Base-by-base conservation (phyloP, 1,140 invertebrate genomes). In the Tetramorium parvispinum region DNA sequence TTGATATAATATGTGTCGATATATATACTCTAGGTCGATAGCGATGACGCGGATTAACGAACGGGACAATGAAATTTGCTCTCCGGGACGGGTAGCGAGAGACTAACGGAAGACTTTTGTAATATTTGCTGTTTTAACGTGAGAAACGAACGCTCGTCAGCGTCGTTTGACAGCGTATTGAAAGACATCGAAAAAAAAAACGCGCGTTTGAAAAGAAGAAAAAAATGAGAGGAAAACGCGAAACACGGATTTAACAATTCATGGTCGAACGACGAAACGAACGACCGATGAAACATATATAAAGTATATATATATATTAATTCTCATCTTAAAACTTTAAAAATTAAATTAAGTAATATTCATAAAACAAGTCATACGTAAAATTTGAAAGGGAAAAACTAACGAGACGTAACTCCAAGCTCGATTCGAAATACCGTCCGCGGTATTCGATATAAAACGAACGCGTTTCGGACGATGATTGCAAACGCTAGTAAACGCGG, bases 41-140 rank as follows among this genome's bases (percentile, higher is more conserved):
- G n/a, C 18, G 24, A 71, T 18, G 18, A 40, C 21, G 53, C 27
- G 40, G 66, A 65, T 57, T 75, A 37, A 82, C 13, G n/a, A 82
- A 73, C 40, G 24, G 8, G 16, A 75, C n/a, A 46, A 27, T 37
- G 53, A 71, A 53, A 78, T 63, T 75, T 27, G 32, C 49, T 63
- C 40, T 68, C 21, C 0, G 21, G 27, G 21, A 2, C 3, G 10
- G 1, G 5, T 79, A 75, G 11, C 37, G 18, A 75, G n/a, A 83
- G 21, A 24, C 53, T 73, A 79, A 85, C 81, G 93, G 92, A 94
- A 94, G 92, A 94, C 92, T 89, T 86, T 93, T 88, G 87, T 93
- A 90, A 93, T 93, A 87, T 93, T 93, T 94, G 92, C 89, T 92
- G 91, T 89, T 65, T 55, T 65, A 73, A 82, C 53, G 6, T 83